These are phyloP conservation scores for Synergus gifuensis DNA, from an alignment of 2,888 invertebrate genomes.

Conservation along the genomic window DNA sequence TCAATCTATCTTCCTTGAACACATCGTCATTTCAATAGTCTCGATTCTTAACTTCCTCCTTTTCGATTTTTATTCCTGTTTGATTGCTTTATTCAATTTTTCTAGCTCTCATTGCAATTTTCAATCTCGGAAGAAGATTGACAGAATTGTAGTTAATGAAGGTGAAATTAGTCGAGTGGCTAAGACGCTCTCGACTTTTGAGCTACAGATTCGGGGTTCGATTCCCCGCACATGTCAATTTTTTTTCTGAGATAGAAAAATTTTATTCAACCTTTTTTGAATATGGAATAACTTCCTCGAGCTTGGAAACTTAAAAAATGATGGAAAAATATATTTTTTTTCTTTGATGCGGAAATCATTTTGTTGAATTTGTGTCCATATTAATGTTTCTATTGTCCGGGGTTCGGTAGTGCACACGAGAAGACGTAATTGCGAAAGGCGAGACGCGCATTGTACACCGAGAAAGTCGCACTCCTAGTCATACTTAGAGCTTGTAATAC, in stretches of 20 bases:
- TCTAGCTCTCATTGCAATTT: background rate
- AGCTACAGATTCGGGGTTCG: background rate
- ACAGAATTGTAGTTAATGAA: background rate
- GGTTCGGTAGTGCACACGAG: constrained; percentile 43
- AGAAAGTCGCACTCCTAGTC: constrained; percentile 40
- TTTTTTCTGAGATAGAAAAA: background rate
- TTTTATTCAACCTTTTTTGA: background rate
- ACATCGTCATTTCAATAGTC: constrained; percentile 6
- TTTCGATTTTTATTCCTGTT: background rate
- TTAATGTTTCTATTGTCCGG: constrained; percentile 51
- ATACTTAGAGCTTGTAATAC: constrained; percentile 41
- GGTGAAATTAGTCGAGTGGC: background rate
- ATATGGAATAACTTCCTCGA: background rate
- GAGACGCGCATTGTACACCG: constrained; percentile 48
- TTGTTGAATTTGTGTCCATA: constrained; percentile 31
- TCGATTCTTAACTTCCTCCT: background rate
- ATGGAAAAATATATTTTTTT: background rate
- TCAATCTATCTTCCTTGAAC: constrained; percentile 5
- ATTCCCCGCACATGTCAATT: background rate
- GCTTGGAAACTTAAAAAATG: background rate
- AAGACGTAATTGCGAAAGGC: constrained; percentile 52
- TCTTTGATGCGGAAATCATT: background rate
- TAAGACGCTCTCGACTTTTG: background rate
- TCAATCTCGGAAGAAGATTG: background rate
- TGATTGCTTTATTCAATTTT: background rate